A percentile compares a stretch with the other conserved stretches of the same genome.
These are phyloP conservation scores for Ornithoptera alexandrae DNA, from an alignment of 2,888 invertebrate species.

Conservation along the genomic window DNA sequence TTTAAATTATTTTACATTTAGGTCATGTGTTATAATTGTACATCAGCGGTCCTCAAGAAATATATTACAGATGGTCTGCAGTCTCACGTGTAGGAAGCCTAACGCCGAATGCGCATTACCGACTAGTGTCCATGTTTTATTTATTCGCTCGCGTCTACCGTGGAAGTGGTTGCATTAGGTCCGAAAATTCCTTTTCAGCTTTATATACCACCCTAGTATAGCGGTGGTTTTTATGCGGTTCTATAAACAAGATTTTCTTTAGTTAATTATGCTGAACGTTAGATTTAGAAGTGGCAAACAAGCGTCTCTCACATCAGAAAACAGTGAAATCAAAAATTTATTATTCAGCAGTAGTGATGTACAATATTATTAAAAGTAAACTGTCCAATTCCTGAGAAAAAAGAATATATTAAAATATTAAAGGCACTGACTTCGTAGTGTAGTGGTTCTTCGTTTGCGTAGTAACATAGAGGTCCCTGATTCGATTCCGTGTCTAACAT, in stretches of 20 bases:
- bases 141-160: constrained; percentile 62
- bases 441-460: no score
- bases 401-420: no score
- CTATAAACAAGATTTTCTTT: constrained; percentile 21
- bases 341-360: no score
- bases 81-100: constrained; percentile 38
- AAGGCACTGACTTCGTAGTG: no score
- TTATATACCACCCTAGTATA: constrained; percentile 25
- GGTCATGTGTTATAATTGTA: background rate
- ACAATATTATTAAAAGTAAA: background rate
- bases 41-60: background rate
- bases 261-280: no score
- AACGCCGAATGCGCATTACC: constrained; percentile 62
- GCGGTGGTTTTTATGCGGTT: constrained; percentile 27
- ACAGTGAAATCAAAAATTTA: no score
- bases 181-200: constrained; percentile 48
- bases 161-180: constrained; percentile 68
- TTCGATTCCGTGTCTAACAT: no score
- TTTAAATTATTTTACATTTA: background rate
- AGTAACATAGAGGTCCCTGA: no score
- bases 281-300: no score
- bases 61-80: background rate
- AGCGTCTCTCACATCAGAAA: no score
- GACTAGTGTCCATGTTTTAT: constrained; percentile 57
- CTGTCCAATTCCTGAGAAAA: background rate